Conservation (phyloP, 2,113 vertebrate genomes). For the Tretioscincus oriximinensis region DNA sequence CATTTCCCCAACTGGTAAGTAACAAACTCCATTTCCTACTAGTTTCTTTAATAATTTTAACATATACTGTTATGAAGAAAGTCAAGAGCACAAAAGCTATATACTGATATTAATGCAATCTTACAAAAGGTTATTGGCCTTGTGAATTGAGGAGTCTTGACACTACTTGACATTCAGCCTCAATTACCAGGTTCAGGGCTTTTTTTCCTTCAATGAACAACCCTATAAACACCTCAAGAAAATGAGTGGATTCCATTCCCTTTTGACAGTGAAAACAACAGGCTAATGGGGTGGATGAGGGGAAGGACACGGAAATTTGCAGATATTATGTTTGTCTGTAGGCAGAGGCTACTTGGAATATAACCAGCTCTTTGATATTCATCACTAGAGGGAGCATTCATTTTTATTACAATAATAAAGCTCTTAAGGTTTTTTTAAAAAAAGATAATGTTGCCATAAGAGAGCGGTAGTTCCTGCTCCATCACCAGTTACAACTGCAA, state of each 20-base stretch:
- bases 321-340: slow-evolving; percentile 72
- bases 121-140: slow-evolving; percentile 60
- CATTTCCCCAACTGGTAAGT: background rate
- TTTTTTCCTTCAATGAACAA: slow-evolving; percentile 59
- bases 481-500: slow-evolving; percentile 33
- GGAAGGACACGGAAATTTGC: slow-evolving; percentile 49
- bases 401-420: slow-evolving; percentile 80
- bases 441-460: slow-evolving; percentile 24
- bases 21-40: background rate
- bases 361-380: slow-evolving; percentile 71
- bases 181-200: slow-evolving; percentile 63
- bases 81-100: slow-evolving; percentile 52
- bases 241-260: slow-evolving; percentile 58
- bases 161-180: slow-evolving; percentile 73
- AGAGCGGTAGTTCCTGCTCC: slow-evolving; percentile 33
- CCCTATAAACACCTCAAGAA: slow-evolving; percentile 59
- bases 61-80: slow-evolving; percentile 41
- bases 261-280: slow-evolving; percentile 34
- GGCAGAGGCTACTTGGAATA: slow-evolving; percentile 72
- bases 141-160: slow-evolving; percentile 67
- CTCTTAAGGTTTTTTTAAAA: slow-evolving; percentile 61
- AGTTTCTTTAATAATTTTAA: slow-evolving; percentile 38
- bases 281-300: slow-evolving; percentile 49
- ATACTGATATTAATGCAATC: slow-evolving; percentile 69
- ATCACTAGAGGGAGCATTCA: slow-evolving; percentile 78